These are phyloP conservation scores for Anthophora plumipes DNA, from an alignment of 2,888 invertebrate genomes.

Conservation along the genomic window DNA sequence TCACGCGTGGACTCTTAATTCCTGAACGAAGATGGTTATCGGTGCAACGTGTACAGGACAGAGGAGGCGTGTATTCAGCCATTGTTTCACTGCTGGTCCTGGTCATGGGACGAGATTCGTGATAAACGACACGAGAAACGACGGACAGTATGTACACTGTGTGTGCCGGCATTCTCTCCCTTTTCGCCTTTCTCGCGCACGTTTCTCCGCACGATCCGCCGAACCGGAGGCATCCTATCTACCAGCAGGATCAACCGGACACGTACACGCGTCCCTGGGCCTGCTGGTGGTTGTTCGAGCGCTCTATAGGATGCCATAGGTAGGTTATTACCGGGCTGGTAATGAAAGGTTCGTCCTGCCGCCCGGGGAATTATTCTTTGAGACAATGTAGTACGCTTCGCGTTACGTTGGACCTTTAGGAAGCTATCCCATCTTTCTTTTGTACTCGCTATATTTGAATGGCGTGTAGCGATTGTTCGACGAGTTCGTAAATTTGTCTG, in stretches of 20 bases:
- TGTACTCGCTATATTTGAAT: neutral
- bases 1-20: slow-evolving; percentile 57
- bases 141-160: slow-evolving; percentile 54
- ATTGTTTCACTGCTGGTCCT: slow-evolving; percentile 67
- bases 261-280: slow-evolving; percentile 43
- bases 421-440: neutral
- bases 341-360: slow-evolving; percentile 57
- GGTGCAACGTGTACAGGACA: neutral
- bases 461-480: too few species aligned
- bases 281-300: slow-evolving; percentile 16
- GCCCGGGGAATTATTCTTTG: slow-evolving; percentile 33
- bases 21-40: slow-evolving; percentile 46
- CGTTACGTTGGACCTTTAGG: slow-evolving; percentile 15
- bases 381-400: slow-evolving; percentile 10
- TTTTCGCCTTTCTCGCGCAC: slow-evolving; percentile 14
- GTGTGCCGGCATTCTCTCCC: neutral
- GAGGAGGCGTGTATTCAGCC: slow-evolving; percentile 53
- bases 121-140: slow-evolving; percentile 72
- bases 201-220: slow-evolving; percentile 42
- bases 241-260: slow-evolving; percentile 58
- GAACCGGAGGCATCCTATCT: slow-evolving; percentile 59
- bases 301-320: slow-evolving; percentile 26
- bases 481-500: too few species aligned
- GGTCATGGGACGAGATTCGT: slow-evolving; percentile 63
- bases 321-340: slow-evolving; percentile 61